Evolutionary conservation across 1,140 invertebrate genomes (phyloP).

Genomic region (Triops cancriformis): DNA sequence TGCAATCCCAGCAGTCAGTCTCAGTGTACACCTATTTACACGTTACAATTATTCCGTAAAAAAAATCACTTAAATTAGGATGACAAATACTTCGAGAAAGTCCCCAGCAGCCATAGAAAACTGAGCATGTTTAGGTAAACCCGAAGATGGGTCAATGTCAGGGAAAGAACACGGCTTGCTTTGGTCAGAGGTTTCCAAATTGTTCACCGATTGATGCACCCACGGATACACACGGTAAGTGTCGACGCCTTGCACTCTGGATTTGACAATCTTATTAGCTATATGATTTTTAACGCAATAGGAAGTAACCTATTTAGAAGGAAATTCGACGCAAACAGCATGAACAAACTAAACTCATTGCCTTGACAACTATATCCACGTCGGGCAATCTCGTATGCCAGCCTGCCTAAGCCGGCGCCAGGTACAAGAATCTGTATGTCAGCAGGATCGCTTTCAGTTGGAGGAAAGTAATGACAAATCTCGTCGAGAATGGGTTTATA

Average conservation of each 20-base stretch:
- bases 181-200: slow-evolving; percentile 71
- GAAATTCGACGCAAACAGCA: slow-evolving; percentile 94
- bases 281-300: neutral
- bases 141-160: slow-evolving; percentile 68
- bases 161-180: slow-evolving; percentile 71
- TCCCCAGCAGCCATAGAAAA: slow-evolving; percentile 96
- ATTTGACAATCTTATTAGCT: slow-evolving; percentile 22
- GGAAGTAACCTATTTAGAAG: slow-evolving; percentile 71
- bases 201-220: slow-evolving; percentile 89
- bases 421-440: slow-evolving; percentile 77
- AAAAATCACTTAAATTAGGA: slow-evolving; percentile 24
- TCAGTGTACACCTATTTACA: slow-evolving; percentile 59
- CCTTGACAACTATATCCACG: slow-evolving; percentile 86
- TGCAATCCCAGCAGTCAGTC: slow-evolving; percentile 74
- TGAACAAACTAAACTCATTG: slow-evolving; percentile 95
- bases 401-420: slow-evolving; percentile 83
- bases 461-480: slow-evolving; percentile 63
- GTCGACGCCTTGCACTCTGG: slow-evolving; percentile 50
- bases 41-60: slow-evolving; percentile 22
- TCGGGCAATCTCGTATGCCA: slow-evolving; percentile 86
- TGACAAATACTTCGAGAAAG: slow-evolving; percentile 63
- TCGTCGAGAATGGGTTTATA: slow-evolving; percentile 86
- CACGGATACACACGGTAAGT: slow-evolving; percentile 74
- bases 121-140: slow-evolving; percentile 52
- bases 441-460: slow-evolving; percentile 40